These are phyloP conservation scores for Meteorus colon DNA, from an alignment of 2,888 invertebrate species.

Conservation along the genomic window DNA sequence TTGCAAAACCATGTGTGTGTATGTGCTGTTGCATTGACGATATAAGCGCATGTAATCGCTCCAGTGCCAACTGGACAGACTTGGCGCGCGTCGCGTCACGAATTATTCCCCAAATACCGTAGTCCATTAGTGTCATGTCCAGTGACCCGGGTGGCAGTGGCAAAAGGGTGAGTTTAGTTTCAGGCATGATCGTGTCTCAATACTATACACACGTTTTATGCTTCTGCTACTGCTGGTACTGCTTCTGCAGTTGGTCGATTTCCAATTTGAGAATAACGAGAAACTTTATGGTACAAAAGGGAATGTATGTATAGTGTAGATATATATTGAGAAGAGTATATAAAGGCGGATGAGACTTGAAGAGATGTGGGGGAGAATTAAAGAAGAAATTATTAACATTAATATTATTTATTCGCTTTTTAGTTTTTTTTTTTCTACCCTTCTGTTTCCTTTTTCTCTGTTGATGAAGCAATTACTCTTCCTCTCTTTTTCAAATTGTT, in stretches of 20 bases:
- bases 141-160: constrained; percentile 46
- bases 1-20: constrained; percentile 25
- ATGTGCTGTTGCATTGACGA: constrained; percentile 37
- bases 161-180: not conserved
- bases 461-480: constrained; percentile 8
- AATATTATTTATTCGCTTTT: not conserved
- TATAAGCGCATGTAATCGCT: constrained; percentile 48
- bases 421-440: not conserved
- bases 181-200: constrained; percentile 51
- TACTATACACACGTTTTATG: constrained; percentile 27
- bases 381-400: not conserved
- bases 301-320: not conserved
- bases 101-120: constrained; percentile 55
- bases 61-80: constrained; percentile 44
- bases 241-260: constrained; percentile 28
- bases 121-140: constrained; percentile 56
- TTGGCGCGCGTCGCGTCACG: constrained; percentile 51
- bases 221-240: not conserved
- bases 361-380: not conserved
- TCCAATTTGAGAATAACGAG: constrained; percentile 15
- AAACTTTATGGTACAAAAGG: constrained; percentile 1
- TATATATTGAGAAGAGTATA: not conserved
- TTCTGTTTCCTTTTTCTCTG: not conserved
- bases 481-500: constrained; percentile 4
- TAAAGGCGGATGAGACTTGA: not conserved